Conservation (phyloP, 1,140 invertebrate genomes). For the Gerris buenoi region DNA sequence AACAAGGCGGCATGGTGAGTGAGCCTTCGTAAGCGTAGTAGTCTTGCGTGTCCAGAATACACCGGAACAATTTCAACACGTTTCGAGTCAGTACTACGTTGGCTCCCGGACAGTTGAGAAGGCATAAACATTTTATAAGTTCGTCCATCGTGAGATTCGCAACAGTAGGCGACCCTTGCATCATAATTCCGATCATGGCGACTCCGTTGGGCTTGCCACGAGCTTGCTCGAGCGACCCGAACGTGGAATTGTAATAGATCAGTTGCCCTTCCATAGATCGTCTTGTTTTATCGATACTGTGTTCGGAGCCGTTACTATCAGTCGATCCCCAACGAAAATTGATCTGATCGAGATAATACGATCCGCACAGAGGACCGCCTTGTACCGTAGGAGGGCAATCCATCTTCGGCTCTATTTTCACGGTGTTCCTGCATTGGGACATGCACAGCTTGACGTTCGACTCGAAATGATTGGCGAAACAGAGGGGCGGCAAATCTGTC, state of each 20-base stretch:
- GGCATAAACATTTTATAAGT: not conserved
- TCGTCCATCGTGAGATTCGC: not conserved
- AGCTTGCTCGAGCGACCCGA: not conserved
- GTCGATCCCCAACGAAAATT: not conserved
- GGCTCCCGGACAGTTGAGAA: not conserved
- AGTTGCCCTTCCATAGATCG: not conserved
- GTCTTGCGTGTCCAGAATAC: constrained; percentile 5
- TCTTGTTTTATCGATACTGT: not conserved
- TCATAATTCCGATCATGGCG: not conserved
- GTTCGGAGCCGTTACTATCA: not conserved
- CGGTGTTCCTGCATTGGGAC: not conserved
- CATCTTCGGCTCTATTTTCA: not conserved
- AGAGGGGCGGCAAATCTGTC: not conserved
- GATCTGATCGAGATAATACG: not conserved
- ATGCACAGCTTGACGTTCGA: not conserved
- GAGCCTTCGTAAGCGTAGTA: constrained; percentile 57
- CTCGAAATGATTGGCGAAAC: not conserved
- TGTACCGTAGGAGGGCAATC: not conserved
- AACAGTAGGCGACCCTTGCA: not conserved
- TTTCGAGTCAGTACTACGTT: not conserved
- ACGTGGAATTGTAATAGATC: not conserved
- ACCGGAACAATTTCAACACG: not conserved
- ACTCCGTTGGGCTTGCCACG: not conserved
- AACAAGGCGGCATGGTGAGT: constrained; percentile 55
- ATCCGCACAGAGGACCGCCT: not conserved